Percentiles rank a stretch among this genome's conserved stretches.
These are phyloP conservation scores for Varanus salvator DNA, from an alignment of 2,113 vertebrate genomes.

Conservation along the genomic window DNA sequence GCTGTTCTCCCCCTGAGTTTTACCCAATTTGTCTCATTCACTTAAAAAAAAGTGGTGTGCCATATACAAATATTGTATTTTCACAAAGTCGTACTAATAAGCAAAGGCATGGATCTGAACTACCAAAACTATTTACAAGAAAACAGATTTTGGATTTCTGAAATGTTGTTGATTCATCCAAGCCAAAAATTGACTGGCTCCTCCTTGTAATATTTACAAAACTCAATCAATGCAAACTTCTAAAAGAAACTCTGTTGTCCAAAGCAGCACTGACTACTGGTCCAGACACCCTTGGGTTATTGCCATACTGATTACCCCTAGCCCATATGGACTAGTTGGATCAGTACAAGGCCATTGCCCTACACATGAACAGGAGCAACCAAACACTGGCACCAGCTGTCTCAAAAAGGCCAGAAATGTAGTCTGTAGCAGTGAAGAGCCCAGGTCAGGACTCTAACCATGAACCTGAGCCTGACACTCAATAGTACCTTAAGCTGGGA, in stretches of 20 bases:
- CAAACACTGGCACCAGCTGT: neutral
- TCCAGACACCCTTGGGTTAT: neutral
- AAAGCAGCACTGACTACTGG: neutral
- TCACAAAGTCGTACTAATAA: neutral
- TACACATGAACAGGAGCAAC: neutral
- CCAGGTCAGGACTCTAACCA: neutral
- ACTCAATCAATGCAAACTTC: neutral
- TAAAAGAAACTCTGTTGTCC: neutral
- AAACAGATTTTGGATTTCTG: neutral
- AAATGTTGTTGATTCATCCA: neutral
- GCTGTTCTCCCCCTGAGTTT: slow-evolving; percentile 30
- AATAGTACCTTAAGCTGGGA: neutral
- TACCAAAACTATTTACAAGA: neutral
- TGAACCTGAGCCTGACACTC: neutral
- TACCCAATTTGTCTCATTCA: slow-evolving; percentile 48
- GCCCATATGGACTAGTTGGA: neutral
- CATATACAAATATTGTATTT: slow-evolving; percentile 18
- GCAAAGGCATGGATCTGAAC: neutral
- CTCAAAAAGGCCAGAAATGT: neutral
- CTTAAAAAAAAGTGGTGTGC: neutral
- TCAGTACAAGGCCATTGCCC: neutral
- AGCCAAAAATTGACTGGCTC: neutral
- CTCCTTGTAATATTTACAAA: neutral
- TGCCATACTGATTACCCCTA: neutral
- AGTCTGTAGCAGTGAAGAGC: neutral